Base-by-base conservation (phyloP, 2,888 invertebrate species). In the Anodontia alba region DNA sequence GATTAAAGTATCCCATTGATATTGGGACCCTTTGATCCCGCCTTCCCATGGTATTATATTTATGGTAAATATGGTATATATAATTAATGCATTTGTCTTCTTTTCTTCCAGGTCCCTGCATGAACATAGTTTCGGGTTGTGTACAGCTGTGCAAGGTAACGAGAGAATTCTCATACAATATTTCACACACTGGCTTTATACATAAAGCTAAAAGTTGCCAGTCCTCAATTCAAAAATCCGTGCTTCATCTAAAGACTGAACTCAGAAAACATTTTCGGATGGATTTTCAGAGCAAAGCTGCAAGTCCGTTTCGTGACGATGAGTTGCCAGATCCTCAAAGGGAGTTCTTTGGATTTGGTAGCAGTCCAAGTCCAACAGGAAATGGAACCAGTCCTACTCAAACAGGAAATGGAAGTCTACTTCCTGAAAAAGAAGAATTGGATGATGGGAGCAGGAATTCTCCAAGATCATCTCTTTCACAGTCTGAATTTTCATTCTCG, bases 111-210 rank as follows among this genome's bases (percentile, higher is more conserved):
- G 93, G 93, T 73, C 90, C 92, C n/a, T 93, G 92, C 84, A 91
- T 94, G 92, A 92, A 93, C 69, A 91, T 94, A 15, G 92, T 93
- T 12, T 93, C 94, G 0, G 91, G 93, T 20, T 92, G 92, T 76
- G 91, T 94, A 5, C 93, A 94, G 86, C 89, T 93, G 29, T 93
- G 93, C 83, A 88, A 90, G 57, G 90, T 92, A 1, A 88, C 93
- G 5, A 90, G 91, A 29, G 93, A 93, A 49, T 88, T 93, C 15
- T 90, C 92, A 36, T 90, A 91, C 29, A 91, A 92, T 78, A 84
- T 79, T 3, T 75, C 51, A 42, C 81, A 86, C 54, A 62, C 79
- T 10, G 67, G 79, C 73, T 81, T 81, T 42, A 46, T 78, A 38
- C 83, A 86, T 57, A 83, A 83, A 54, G 80, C 71, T 54, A 81